Base-by-base conservation (phyloP, 2,888 invertebrate species). In the Tridacna crocea region DNA sequence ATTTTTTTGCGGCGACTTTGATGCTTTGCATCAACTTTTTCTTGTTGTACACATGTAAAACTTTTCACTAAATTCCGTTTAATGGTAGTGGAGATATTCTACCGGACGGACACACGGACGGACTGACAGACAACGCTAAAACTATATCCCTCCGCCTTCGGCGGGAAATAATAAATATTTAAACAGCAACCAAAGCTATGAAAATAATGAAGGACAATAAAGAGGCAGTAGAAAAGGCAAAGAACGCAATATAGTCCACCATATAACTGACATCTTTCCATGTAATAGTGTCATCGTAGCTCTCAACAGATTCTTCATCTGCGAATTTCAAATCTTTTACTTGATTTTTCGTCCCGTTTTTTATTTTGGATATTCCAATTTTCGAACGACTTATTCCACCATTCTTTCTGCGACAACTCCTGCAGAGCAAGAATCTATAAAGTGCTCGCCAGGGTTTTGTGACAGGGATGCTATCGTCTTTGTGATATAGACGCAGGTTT, bases 401-500 rank as follows among this genome's bases (percentile, higher is more conserved):
- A 19, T 58, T 8, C 36, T 36, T 10, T 68, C 48, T 19, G 11
- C 47, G 19, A 68, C 68, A 47, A 46, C 17, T 68, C 48, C 46
- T 22, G 47, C 66, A 66, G n/a, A 11, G 47, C 13, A 80, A 36
- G 48, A 12, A 47, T 68, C 51, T 66, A 51, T 72, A 78, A 12
- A 82, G 0, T 11, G 51, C 19, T 15, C 60, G 11, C 19, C 79
- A 36, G 47, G 68, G 68, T 15, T 15, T 68, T 19, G 84, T 80
- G 8, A 84, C 70, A 10, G 46, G 55, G 4, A 58, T 27, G 17
- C 65, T 77, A 0, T 83, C 85, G 26, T 85, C 82, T 48, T 80
- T 86, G 63, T 83, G 80, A 58, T 82, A 84, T 3, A 88, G 72
- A 36, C 83, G 61, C 12, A 87, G 66, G n/a, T 85, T 88, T 47